phyloP scores from a whole-genome alignment of 2,888 invertebrate species.

The Lycophotia porphyrea region DNA sequence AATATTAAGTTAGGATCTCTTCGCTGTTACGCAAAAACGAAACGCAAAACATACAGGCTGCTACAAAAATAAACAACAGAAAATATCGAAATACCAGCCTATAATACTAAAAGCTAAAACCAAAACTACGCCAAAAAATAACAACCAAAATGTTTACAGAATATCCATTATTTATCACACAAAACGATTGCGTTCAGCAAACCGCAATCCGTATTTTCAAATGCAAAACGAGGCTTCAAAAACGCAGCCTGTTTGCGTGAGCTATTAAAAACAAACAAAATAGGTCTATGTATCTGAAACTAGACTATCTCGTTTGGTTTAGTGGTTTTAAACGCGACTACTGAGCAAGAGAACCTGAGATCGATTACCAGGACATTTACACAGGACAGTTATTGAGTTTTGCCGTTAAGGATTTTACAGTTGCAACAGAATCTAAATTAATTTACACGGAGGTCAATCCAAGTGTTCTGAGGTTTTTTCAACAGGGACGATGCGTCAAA shows the following conservation, averaged over 20 bases:
- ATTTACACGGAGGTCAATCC: background rate
- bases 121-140: slow-evolving; percentile 10
- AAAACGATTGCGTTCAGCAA: slow-evolving; percentile 1
- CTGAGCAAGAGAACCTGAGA: background rate
- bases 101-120: slow-evolving; percentile 22
- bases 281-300: background rate
- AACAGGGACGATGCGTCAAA: no score
- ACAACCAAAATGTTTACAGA: slow-evolving; percentile 18
- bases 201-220: slow-evolving; percentile 21
- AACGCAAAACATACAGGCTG: background rate
- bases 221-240: slow-evolving; percentile 20
- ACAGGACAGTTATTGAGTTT: background rate
- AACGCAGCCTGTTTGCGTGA: background rate
- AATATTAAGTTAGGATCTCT: background rate
- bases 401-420: background rate
- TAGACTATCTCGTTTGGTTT: background rate
- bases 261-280: slow-evolving; percentile 6
- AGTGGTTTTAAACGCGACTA: background rate
- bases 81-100: slow-evolving; percentile 10
- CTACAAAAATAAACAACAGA: background rate
- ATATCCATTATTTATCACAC: slow-evolving; percentile 19
- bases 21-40: background rate
- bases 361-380: background rate
- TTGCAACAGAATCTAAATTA: background rate
- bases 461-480: background rate